Conservation (phyloP, 2,113 vertebrate species). For the Rhinoptilus africanus region DNA sequence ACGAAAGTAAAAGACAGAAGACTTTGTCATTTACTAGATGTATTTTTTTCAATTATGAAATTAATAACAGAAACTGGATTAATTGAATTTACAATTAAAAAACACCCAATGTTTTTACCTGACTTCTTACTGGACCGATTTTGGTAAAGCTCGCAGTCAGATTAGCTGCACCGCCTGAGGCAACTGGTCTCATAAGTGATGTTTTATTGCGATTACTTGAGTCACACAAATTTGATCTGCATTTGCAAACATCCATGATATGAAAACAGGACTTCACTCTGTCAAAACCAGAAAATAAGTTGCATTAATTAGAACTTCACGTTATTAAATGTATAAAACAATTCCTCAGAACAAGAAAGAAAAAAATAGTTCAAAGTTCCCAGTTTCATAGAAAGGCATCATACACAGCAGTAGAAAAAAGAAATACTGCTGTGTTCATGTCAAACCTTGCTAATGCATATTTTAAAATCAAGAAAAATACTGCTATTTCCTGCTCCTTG, state of each 20-base stretch:
- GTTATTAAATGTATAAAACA: not conserved
- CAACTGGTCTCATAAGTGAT: constrained; percentile 85
- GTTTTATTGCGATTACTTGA: constrained; percentile 87
- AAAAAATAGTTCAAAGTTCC: not conserved
- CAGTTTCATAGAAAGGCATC: not conserved
- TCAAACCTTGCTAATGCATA: not conserved
- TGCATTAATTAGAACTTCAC: not conserved
- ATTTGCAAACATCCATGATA: constrained; percentile 96
- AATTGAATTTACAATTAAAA: not conserved
- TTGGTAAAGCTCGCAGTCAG: constrained; percentile 88
- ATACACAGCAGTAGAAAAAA: not conserved
- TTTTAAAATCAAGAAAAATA: not conserved
- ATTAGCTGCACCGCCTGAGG: constrained; percentile 75
- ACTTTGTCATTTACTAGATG: not conserved
- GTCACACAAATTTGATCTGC: constrained; percentile 83
- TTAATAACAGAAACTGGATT: not conserved
- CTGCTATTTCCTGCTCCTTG: not conserved
- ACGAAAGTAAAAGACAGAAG: not conserved
- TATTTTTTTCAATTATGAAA: not conserved
- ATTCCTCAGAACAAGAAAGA: not conserved
- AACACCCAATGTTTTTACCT: constrained; percentile 74
- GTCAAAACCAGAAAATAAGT: constrained; percentile 1
- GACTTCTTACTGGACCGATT: constrained; percentile 85
- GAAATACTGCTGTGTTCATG: not conserved
- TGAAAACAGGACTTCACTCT: constrained; percentile 98